These are phyloP conservation scores for Phodopus roborovskii DNA, from an alignment of 2,113 vertebrate genomes.

Conservation along the genomic window DNA sequence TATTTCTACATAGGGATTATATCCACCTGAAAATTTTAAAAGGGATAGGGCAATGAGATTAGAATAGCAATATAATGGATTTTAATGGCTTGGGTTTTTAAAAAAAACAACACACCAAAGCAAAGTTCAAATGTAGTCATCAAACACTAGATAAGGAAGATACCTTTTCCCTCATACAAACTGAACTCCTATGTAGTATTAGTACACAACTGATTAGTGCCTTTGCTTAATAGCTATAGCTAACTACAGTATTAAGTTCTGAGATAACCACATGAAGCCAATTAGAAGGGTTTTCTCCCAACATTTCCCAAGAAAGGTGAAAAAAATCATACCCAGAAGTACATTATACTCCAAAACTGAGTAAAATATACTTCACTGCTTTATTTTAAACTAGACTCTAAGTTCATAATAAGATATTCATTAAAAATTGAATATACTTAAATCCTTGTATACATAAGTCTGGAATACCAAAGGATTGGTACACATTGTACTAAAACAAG, in stretches of 20 bases:
- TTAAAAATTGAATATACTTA: conserved; percentile 35
- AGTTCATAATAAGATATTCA: conserved; percentile 18
- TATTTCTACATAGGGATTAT: conserved; percentile 93
- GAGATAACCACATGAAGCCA: neutral
- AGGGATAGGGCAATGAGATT: conserved; percentile 18
- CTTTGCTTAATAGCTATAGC: conserved; percentile 55
- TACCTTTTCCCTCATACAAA: neutral
- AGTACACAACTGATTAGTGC: conserved; percentile 5
- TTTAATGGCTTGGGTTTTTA: conserved; percentile 9
- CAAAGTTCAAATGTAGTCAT: conserved; percentile 47
- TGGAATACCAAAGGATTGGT: conserved; percentile 7
- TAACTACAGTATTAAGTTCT: conserved; percentile 15
- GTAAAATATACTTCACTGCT: conserved; percentile 11
- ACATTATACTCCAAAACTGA: conserved; percentile 33
- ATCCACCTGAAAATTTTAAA: conserved; percentile 85
- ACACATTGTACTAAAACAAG: conserved; percentile 20
- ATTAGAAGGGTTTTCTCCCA: conserved; percentile 35
- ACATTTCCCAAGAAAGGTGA: conserved; percentile 52
- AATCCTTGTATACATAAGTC: neutral
- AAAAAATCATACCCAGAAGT: conserved; percentile 37
- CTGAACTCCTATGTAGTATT: neutral
- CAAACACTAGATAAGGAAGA: neutral
- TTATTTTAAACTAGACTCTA: conserved; percentile 52
- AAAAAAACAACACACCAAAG: neutral
- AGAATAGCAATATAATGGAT: neutral